phyloP scores from a whole-genome alignment of 2,113 vertebrate genomes.

The Eonycteris spelaea region DNA sequence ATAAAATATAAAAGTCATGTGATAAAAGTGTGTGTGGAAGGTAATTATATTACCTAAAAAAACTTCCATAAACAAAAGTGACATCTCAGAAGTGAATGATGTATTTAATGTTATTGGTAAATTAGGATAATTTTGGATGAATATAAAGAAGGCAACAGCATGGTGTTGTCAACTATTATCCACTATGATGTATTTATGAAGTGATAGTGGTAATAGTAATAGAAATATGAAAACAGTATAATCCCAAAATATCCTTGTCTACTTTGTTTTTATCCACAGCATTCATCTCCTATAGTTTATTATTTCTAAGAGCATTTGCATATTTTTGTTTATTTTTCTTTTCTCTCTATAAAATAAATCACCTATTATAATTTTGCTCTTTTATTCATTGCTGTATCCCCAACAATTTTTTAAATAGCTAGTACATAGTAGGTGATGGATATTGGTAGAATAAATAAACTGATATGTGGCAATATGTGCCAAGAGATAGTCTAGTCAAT shows the following conservation, averaged over 20 bases:
- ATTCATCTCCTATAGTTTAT: not conserved
- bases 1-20: not conserved
- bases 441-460: not conserved
- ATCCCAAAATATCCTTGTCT: not conserved
- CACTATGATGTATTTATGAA: not conserved
- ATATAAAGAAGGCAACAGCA: not conserved
- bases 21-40: not conserved
- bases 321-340: not conserved
- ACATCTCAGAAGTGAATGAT: not conserved
- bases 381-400: not conserved
- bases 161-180: not conserved
- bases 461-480: not conserved
- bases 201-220: not conserved
- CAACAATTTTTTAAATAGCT: not conserved
- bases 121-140: not conserved
- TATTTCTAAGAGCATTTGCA: not conserved
- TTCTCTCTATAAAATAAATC: not conserved
- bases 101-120: not conserved
- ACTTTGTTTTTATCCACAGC: not conserved
- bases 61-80: not conserved
- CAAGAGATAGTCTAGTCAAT: not conserved
- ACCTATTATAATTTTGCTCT: not conserved
- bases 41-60: not conserved
- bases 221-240: not conserved
- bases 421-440: not conserved